Evolutionary conservation across 2,797 vertebrate genomes (phyloP).

Genomic region (Trichosurus vulpecula): DNA sequence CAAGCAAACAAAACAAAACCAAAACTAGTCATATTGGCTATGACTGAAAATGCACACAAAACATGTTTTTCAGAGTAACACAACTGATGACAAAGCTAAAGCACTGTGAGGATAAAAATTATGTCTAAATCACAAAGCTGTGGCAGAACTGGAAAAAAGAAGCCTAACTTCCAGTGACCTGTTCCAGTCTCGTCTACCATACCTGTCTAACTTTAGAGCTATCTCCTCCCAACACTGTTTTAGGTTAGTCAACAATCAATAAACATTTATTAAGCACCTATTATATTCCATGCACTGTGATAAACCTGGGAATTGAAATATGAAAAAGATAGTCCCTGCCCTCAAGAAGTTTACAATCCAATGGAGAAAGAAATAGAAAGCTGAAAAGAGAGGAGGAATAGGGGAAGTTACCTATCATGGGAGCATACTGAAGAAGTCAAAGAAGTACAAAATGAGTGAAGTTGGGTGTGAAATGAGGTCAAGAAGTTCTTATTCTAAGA

Average conservation of each 20-base stretch:
- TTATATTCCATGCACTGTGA: background rate
- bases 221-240: background rate
- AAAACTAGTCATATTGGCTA: background rate
- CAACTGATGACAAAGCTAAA: background rate
- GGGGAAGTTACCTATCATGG: background rate
- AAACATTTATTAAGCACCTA: background rate
- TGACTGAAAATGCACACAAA: background rate
- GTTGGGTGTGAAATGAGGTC: background rate
- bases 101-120: background rate
- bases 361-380: background rate
- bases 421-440: background rate
- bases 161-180: background rate
- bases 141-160: background rate
- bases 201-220: background rate
- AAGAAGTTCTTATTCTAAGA: background rate
- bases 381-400: background rate
- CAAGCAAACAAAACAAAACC: background rate
- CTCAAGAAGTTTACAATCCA: background rate
- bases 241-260: background rate
- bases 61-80: background rate
- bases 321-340: background rate
- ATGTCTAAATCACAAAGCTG: background rate
- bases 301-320: background rate
- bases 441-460: background rate
- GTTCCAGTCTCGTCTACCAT: background rate